These are phyloP conservation scores for Cardinalis cardinalis DNA, from an alignment of 2,113 vertebrate genomes.

Conservation along the genomic window DNA sequence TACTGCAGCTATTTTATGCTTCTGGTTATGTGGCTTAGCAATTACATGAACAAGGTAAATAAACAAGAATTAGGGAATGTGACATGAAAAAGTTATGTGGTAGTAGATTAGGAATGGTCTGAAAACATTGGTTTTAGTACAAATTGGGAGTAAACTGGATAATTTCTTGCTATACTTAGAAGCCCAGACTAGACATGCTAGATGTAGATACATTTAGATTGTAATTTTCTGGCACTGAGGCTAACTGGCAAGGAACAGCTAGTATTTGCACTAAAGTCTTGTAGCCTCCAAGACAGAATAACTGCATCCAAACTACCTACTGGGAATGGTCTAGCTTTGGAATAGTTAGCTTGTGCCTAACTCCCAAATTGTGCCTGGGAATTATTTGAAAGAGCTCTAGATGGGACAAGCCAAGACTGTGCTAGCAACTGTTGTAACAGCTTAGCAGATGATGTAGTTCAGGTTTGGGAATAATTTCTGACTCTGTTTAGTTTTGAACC, in stretches of 20 bases:
- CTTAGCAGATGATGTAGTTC: background rate
- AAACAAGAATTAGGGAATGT: background rate
- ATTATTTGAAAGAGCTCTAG: background rate
- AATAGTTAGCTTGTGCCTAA: background rate
- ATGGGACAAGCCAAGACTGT: background rate
- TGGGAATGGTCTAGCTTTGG: background rate
- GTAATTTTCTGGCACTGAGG: background rate
- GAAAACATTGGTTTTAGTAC: background rate
- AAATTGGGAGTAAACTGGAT: background rate
- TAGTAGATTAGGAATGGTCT: background rate
- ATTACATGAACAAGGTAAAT: background rate
- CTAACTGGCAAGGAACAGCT: background rate
- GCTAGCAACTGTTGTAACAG: background rate
- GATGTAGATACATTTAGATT: background rate
- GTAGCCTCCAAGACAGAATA: background rate
- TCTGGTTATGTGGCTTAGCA: background rate
- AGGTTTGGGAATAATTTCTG: background rate
- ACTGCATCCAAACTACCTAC: background rate
- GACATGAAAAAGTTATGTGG: background rate
- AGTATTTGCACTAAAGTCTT: background rate
- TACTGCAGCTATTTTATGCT: background rate
- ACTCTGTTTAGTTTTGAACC: background rate
- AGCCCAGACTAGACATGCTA: background rate
- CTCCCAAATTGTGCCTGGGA: background rate
- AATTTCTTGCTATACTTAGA: background rate